Evolutionary conservation across 2,797 vertebrate species (phyloP).

Genomic region (Eulemur coronatus): DNA sequence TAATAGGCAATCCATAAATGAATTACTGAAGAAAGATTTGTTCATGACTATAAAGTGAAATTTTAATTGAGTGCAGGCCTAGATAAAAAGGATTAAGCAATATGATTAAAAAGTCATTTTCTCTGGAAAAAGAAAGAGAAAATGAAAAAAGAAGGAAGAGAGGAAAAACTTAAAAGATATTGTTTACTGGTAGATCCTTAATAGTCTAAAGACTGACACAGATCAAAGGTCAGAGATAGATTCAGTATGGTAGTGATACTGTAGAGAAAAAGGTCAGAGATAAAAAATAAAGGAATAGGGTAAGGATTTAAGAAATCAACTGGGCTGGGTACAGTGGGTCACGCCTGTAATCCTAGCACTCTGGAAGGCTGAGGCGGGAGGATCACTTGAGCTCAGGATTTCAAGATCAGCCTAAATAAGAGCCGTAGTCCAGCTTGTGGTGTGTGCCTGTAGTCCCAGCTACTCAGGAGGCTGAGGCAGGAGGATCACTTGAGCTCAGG

Average conservation of each 20-base stretch:
- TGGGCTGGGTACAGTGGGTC: not conserved
- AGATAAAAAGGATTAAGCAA: not conserved
- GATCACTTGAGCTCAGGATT: too few relatives aligned
- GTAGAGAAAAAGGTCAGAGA: too few relatives aligned
- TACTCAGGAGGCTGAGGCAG: too few relatives aligned
- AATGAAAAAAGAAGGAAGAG: not conserved
- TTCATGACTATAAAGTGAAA: not conserved
- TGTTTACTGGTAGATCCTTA: not conserved
- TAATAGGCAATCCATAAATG: not conserved
- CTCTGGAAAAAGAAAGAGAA: not conserved
- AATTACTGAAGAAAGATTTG: not conserved
- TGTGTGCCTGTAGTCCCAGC: too few relatives aligned
- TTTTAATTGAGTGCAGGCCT: not conserved
- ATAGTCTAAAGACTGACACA: not conserved
- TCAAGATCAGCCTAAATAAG: too few relatives aligned
- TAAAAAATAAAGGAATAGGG: not conserved
- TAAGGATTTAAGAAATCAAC: not conserved
- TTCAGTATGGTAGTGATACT: too few relatives aligned
- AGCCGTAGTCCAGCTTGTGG: not conserved
- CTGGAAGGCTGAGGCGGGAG: too few relatives aligned
- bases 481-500: too few relatives aligned
- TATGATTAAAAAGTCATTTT: not conserved
- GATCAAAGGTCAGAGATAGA: not conserved
- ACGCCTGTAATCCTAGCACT: too few relatives aligned
- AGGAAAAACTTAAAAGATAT: not conserved